Conservation (phyloP, 2,888 invertebrate genomes). For the Megastigmus dorsalis region DNA sequence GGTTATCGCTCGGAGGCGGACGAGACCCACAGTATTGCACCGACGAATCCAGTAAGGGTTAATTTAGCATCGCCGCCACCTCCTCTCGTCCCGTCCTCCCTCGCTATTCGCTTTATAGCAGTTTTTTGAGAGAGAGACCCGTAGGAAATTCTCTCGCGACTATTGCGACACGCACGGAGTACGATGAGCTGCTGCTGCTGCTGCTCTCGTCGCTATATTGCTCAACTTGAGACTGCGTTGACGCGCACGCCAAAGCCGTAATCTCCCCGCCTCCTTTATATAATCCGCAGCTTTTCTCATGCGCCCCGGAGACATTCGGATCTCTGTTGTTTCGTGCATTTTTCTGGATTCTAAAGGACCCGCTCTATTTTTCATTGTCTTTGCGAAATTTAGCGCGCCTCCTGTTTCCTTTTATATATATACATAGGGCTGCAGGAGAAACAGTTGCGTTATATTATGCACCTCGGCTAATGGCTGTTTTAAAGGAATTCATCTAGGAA, state of each 20-base stretch:
- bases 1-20: background rate
- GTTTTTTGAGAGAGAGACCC: background rate
- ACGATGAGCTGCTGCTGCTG: background rate
- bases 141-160: slow-evolving; percentile 19
- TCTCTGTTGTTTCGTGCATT: slow-evolving; percentile 8
- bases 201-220: slow-evolving; percentile 15
- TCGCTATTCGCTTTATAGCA: too few relatives aligned
- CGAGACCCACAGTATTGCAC: too few relatives aligned
- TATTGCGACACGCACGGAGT: slow-evolving; percentile 28
- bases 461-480: too few relatives aligned
- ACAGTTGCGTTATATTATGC: too few relatives aligned
- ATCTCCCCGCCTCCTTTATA: slow-evolving; percentile 51
- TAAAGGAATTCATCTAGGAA: too few relatives aligned
- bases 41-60: slow-evolving; percentile 5
- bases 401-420: slow-evolving; percentile 6
- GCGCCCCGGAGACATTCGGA: slow-evolving; percentile 6
- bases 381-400: slow-evolving; percentile 24
- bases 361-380: too few relatives aligned
- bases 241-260: slow-evolving; percentile 37
- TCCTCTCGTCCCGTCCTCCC: background rate
- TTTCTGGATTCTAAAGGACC: slow-evolving; percentile 10
- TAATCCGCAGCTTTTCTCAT: slow-evolving; percentile 48
- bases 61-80: slow-evolving; percentile 12
- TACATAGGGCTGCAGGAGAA: too few relatives aligned
- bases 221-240: slow-evolving; percentile 16